phyloP scores from a whole-genome alignment of 2,888 invertebrate species.

The Heliothis peltigera region DNA sequence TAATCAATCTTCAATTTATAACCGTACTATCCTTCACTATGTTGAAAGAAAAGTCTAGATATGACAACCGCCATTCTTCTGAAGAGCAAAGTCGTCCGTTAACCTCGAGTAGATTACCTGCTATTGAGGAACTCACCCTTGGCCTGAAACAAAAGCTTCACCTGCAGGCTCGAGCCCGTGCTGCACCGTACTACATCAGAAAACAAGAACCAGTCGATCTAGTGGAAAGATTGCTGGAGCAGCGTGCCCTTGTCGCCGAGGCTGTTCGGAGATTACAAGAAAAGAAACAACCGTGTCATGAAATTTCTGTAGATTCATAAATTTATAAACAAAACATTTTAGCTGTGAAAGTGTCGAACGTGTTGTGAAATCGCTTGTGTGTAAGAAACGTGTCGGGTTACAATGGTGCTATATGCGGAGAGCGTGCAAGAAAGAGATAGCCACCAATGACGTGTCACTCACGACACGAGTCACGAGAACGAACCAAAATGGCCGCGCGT shows the following conservation, averaged over 20 bases:
- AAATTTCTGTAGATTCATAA: slow-evolving; percentile 88
- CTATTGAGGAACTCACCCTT: slow-evolving; percentile 86
- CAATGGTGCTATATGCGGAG: slow-evolving; percentile 90
- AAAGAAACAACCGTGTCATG: slow-evolving; percentile 87
- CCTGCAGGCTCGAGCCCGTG: slow-evolving; percentile 87
- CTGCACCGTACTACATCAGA: slow-evolving; percentile 88
- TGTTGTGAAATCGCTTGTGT: slow-evolving; percentile 90
- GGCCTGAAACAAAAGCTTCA: slow-evolving; percentile 89
- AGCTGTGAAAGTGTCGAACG: slow-evolving; percentile 89
- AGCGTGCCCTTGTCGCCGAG: slow-evolving; percentile 88
- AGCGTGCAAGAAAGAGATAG: slow-evolving; percentile 86
- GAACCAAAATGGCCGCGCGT: slow-evolving; percentile 89
- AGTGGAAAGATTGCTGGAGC: slow-evolving; percentile 85
- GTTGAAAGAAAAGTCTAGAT: slow-evolving; percentile 87
- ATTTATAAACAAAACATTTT: slow-evolving; percentile 88
- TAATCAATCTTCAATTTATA: slow-evolving; percentile 66
- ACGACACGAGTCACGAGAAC: slow-evolving; percentile 88
- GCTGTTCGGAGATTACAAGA: slow-evolving; percentile 88
- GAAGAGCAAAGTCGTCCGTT: slow-evolving; percentile 80
- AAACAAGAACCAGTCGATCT: slow-evolving; percentile 89
- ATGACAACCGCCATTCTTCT: slow-evolving; percentile 76
- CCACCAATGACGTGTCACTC: slow-evolving; percentile 87
- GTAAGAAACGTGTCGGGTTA: slow-evolving; percentile 89
- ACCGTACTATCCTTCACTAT: slow-evolving; percentile 71
- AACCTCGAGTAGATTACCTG: slow-evolving; percentile 82